Conservation (phyloP, 1,140 invertebrate species). For the Gerris buenoi region DNA sequence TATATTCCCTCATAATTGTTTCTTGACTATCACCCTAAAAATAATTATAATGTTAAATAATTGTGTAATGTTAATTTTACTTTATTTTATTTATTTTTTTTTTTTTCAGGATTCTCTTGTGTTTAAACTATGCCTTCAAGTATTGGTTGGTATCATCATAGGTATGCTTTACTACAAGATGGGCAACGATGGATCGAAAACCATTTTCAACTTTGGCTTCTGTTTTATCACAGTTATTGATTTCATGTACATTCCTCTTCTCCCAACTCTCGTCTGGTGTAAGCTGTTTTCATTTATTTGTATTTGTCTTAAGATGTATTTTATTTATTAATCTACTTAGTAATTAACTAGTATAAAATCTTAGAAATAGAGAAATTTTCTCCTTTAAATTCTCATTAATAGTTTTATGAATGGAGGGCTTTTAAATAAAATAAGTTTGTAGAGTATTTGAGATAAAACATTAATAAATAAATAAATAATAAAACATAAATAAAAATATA, state of each 20-base stretch:
- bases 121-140: conserved; percentile 46
- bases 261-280: conserved; percentile 62
- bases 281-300: conserved; percentile 29
- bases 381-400: no score
- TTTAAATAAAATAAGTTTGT: no score
- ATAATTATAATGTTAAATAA: no score
- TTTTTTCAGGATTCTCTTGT: conserved; percentile 49
- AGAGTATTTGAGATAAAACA: no score
- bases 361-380: no score
- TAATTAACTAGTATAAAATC: no score
- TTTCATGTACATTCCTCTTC: conserved; percentile 62
- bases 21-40: no score
- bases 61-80: no score
- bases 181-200: conserved; percentile 61
- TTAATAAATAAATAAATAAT: no score
- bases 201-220: conserved; percentile 66
- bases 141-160: conserved; percentile 52
- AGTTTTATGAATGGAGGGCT: no score
- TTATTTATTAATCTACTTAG: conserved; percentile 1
- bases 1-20: no score
- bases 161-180: conserved; percentile 50
- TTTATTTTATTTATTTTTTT: conserved; percentile 13
- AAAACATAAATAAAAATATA: no score
- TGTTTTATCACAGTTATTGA: conserved; percentile 59
- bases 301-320: background rate